phyloP scores from a whole-genome alignment of 2,888 invertebrate genomes.

The Lasioglossum lativentre region DNA sequence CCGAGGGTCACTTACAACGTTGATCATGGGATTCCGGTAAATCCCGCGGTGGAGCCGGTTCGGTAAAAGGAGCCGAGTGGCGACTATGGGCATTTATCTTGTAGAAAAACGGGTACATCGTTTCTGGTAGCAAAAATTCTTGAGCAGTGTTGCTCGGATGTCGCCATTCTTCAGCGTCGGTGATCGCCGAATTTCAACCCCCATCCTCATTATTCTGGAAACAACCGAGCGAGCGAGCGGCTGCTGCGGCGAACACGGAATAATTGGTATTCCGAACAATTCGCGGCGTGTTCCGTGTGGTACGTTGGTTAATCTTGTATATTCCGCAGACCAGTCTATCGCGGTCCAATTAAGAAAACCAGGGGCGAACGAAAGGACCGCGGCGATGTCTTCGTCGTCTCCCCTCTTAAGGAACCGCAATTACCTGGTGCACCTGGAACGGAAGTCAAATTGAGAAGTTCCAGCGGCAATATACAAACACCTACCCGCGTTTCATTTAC shows the following conservation, averaged over 20 bases:
- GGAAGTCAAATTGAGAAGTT: conserved; percentile 74
- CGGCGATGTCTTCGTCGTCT: conserved; percentile 55
- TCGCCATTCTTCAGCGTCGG: not conserved
- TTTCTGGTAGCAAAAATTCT: not conserved
- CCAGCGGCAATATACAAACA: conserved; percentile 52
- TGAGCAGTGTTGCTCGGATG: not conserved
- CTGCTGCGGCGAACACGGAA: not conserved
- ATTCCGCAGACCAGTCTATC: conserved; percentile 39
- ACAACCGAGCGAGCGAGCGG: not conserved
- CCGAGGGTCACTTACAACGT: not conserved
- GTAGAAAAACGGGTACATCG: not conserved
- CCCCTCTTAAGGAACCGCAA: conserved; percentile 69
- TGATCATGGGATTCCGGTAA: not conserved
- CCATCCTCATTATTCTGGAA: not conserved
- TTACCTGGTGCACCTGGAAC: conserved; percentile 44
- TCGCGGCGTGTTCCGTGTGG: conserved; percentile 11
- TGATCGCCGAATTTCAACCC: conserved; percentile 4
- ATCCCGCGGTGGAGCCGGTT: not conserved
- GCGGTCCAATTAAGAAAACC: conserved; percentile 71
- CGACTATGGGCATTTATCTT: not conserved
- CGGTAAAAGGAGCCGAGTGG: not conserved
- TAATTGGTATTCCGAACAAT: conserved; percentile 48
- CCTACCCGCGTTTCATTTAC: conserved; percentile 53
- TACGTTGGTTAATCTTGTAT: conserved; percentile 33
- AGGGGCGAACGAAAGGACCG: conserved; percentile 45